phyloP scores from a whole-genome alignment of 2,888 invertebrate species.

The Eucriotettix oculatus region DNA sequence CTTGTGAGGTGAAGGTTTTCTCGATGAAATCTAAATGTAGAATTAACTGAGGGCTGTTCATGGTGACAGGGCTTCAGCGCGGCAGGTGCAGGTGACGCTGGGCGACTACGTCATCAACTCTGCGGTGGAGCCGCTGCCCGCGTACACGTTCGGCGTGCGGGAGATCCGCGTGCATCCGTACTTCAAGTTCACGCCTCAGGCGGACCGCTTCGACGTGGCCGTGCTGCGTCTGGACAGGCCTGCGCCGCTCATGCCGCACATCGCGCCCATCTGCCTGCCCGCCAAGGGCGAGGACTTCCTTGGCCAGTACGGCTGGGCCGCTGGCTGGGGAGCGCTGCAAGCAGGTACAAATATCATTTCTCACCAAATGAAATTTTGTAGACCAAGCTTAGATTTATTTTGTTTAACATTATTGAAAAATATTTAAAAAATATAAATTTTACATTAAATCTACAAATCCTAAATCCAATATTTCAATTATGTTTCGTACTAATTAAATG shows the following conservation, averaged over 20 bases:
- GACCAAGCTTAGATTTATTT: too few relatives aligned
- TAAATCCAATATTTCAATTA: too few relatives aligned
- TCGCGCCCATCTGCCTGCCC: slow-evolving; percentile 75
- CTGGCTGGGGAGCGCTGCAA: slow-evolving; percentile 80
- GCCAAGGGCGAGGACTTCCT: slow-evolving; percentile 79
- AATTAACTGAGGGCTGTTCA: neutral
- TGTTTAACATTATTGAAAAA: too few relatives aligned
- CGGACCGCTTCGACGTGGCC: slow-evolving; percentile 80
- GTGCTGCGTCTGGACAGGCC: slow-evolving; percentile 72
- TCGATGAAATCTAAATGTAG: too few relatives aligned
- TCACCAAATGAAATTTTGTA: too few relatives aligned
- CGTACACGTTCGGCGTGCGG: slow-evolving; percentile 83
- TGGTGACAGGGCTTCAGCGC: slow-evolving; percentile 53
- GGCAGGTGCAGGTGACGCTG: slow-evolving; percentile 79
- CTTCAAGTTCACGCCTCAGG: slow-evolving; percentile 85
- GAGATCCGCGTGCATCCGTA: slow-evolving; percentile 82
- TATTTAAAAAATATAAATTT: too few relatives aligned
- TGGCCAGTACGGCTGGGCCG: slow-evolving; percentile 82
- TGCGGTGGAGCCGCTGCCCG: slow-evolving; percentile 76
- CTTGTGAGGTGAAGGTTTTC: too few relatives aligned
- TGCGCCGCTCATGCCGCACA: slow-evolving; percentile 45
- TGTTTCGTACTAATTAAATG: too few relatives aligned
- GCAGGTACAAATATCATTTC: too few relatives aligned
- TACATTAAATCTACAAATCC: too few relatives aligned
- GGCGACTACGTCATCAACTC: slow-evolving; percentile 91